A percentile compares a stretch with the other conserved stretches of the same genome.
These are phyloP conservation scores for Phaethon lepturus DNA, from an alignment of 2,113 vertebrate species.

Conservation along the genomic window DNA sequence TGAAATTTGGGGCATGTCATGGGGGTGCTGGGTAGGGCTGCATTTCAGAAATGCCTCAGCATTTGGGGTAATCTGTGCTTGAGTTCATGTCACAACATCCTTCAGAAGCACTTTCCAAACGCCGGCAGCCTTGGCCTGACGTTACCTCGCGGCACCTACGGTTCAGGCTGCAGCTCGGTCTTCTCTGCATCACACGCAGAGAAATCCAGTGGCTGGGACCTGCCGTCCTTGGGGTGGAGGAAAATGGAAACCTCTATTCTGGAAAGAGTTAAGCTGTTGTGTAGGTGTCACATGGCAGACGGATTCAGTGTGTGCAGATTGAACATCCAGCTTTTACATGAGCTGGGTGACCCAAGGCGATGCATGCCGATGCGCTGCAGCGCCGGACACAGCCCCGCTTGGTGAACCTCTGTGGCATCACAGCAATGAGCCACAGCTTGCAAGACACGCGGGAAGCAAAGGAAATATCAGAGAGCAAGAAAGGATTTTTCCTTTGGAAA, in stretches of 20 bases:
- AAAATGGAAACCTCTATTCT: background rate
- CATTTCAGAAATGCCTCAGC: background rate
- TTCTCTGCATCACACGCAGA: background rate
- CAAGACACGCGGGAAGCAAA: rapidly evolving
- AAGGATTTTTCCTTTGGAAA: background rate
- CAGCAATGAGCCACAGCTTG: background rate
- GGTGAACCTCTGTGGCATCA: background rate
- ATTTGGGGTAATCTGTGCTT: background rate
- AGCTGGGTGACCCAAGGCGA: background rate
- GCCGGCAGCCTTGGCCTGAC: rapidly evolving
- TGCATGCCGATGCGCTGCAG: rapidly evolving
- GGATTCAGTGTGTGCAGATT: background rate
- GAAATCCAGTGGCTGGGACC: background rate
- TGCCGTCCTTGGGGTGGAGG: background rate
- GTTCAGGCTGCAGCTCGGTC: background rate
- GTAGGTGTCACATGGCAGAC: background rate
- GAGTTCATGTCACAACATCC: background rate
- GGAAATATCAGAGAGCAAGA: background rate
- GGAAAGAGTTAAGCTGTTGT: background rate
- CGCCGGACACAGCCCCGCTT: background rate
- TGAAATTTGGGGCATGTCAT: background rate
- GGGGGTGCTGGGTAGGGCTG: background rate
- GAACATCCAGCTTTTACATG: background rate
- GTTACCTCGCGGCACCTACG: rapidly evolving
- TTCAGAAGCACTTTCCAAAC: background rate